These are phyloP conservation scores for Chitala chitala DNA, from an alignment of 2,113 vertebrate genomes.

Conservation along the genomic window DNA sequence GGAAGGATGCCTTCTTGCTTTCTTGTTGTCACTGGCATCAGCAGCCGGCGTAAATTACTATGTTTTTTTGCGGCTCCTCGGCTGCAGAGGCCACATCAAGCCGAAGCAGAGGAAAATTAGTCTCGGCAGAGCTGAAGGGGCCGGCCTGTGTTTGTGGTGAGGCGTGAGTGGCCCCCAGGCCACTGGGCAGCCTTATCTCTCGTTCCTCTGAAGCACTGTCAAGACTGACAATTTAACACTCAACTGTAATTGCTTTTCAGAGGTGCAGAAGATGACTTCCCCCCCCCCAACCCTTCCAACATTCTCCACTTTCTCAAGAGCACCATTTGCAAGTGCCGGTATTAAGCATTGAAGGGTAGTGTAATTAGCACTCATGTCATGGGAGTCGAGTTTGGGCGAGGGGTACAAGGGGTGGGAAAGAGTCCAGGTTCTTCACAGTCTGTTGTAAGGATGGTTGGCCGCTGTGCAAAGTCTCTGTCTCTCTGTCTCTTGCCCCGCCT, in stretches of 20 bases:
- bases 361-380: slow-evolving; percentile 45
- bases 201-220: slow-evolving; percentile 48
- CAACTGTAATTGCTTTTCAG: slow-evolving; percentile 60
- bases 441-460: background rate
- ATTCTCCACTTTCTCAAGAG: slow-evolving; percentile 43
- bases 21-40: background rate
- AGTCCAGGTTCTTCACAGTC: no score
- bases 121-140: slow-evolving; percentile 14
- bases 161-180: slow-evolving; percentile 38
- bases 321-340: slow-evolving; percentile 45
- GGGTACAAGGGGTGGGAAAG: slow-evolving; percentile 17
- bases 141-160: slow-evolving; percentile 29
- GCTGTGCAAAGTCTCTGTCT: background rate
- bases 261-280: slow-evolving; percentile 41
- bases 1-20: background rate
- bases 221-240: slow-evolving; percentile 59
- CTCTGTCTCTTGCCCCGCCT: no score
- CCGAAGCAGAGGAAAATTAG: background rate
- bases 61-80: background rate
- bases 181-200: slow-evolving; percentile 57
- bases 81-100: background rate
- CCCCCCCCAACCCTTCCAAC: background rate
- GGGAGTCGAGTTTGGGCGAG: slow-evolving; percentile 8
- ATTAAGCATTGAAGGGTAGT: slow-evolving; percentile 46
- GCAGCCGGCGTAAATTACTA: background rate